Evolutionary conservation across 2,113 vertebrate species (phyloP), one percentile per base, ranked within the genome.

Genomic region (Triplophysa dalaica): DNA sequence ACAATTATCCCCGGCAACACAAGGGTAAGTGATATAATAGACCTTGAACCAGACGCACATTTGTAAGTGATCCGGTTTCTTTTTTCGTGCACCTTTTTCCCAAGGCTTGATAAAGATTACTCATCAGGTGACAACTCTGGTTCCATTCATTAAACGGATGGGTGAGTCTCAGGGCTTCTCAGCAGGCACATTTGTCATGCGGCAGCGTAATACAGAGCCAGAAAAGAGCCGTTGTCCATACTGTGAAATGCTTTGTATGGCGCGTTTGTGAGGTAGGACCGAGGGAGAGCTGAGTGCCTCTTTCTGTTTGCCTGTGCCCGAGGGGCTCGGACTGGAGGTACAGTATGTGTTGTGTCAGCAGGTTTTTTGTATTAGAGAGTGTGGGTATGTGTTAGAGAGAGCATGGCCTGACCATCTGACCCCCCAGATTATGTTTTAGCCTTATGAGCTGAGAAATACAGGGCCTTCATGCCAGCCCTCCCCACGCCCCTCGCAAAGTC

Each of bases 401-500:
- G 45, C 52, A 22, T 67, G 54, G 83, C 79, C 69, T 73, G 86
- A 89, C 89, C 89, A 43, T 79, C 61, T 79, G 86, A 91, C 87
- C 86, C 85, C 19, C 60, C 38, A 58, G 78, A 77, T 68, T 79
- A 56, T 61, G 29, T 65, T 26, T 41, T 72, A 84, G 83, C 80
- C 88, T 86, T 85, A 85, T 83, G 87, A 90, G 84, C 72, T 63
- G 72, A 84, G 86, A 82, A 84, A 66, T 69, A 50, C 61, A 64
- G 65, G 43, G 73, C 50, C 81, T 85, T 85, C 72, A 84, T 85
- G 72, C 77, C 43, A 67, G 85, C 19, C 41, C 62, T 70, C 74
- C 90, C 90, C 89, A 89, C 81, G 83, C 81, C 85, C 78, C 81
- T 83, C 84, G 75, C 84, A 79, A 86, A 91, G 85, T 89, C 87